Conservation (phyloP, 2,888 invertebrate species). For the Lithodes maja region DNA sequence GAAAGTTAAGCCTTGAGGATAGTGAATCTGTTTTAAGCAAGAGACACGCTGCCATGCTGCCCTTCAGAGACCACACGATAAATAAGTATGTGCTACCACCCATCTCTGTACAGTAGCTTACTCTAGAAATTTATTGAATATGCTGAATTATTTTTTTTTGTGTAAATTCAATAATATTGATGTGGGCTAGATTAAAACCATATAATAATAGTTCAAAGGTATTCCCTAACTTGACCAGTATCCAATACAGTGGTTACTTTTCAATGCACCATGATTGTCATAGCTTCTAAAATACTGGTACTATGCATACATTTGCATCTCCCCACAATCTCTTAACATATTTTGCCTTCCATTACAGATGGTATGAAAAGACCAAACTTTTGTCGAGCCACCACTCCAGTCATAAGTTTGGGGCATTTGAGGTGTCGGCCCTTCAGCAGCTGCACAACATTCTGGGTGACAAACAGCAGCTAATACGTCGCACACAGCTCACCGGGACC, state of each 20-base stretch:
- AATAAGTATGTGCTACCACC: slow-evolving; percentile 40
- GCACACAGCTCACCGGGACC: slow-evolving; percentile 59
- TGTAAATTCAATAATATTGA: too few species aligned
- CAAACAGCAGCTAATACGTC: slow-evolving; percentile 50
- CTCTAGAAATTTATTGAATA: too few species aligned
- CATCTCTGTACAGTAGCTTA: too few species aligned
- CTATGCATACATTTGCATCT: too few species aligned
- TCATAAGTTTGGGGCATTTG: slow-evolving; percentile 58
- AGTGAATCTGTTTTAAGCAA: slow-evolving; percentile 46
- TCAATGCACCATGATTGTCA: too few species aligned
- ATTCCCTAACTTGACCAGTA: too few species aligned
- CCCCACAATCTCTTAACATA: too few species aligned
- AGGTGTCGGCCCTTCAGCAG: slow-evolving; percentile 58
- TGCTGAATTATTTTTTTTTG: too few species aligned
- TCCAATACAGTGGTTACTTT: too few species aligned
- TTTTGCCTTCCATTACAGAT: slow-evolving; percentile 25
- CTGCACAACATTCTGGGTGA: slow-evolving; percentile 54
- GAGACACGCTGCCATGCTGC: slow-evolving; percentile 50
- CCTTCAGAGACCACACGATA: slow-evolving; percentile 56
- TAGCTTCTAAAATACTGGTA: too few species aligned
- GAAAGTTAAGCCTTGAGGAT: slow-evolving; percentile 58
- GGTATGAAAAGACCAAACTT: slow-evolving; percentile 64
- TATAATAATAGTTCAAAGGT: too few species aligned
- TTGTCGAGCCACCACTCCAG: slow-evolving; percentile 33
- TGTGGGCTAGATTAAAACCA: too few species aligned